Percentiles rank a stretch among this genome's conserved stretches.
Conservation (phyloP, 2,888 invertebrate species). For the Tachina grossa region DNA sequence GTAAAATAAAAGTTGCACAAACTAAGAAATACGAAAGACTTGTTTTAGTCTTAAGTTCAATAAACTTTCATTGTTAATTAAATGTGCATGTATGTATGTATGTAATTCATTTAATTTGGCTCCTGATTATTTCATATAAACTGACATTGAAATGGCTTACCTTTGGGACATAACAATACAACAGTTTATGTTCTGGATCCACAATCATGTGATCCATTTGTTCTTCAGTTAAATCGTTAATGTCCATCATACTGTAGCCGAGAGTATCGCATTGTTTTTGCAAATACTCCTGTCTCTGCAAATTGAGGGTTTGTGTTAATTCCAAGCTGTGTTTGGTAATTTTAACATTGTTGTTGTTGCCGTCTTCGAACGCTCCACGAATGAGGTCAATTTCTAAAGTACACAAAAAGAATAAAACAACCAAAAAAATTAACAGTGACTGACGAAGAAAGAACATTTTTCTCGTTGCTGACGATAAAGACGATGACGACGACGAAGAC, state of each 20-base stretch:
- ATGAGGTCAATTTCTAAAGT: conserved; percentile 72
- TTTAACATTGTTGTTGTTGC: conserved; percentile 82
- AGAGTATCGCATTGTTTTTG: conserved; percentile 86
- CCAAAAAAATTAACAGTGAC: conserved; percentile 72
- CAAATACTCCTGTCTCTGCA: conserved; percentile 86
- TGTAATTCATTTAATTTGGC: background rate
- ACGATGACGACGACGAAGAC: conserved; percentile 18
- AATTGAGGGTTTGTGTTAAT: conserved; percentile 86
- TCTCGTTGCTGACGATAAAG: conserved; percentile 21
- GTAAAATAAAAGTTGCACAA: conserved; percentile 10
- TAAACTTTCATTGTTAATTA: conserved; percentile 50
- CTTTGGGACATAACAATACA: conserved; percentile 97
- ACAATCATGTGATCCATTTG: conserved; percentile 91
- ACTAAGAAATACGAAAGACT: conserved; percentile 20
- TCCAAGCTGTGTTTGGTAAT: conserved; percentile 84
- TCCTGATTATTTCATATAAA: background rate
- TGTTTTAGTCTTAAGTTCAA: conserved; percentile 48
- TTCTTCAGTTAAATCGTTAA: conserved; percentile 84
- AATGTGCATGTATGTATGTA: background rate
- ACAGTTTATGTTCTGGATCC: conserved; percentile 91
- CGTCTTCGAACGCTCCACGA: conserved; percentile 79
- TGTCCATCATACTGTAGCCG: conserved; percentile 79
- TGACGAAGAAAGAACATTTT: conserved; percentile 69
- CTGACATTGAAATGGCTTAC: conserved; percentile 82
- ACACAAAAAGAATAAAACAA: conserved; percentile 70